Percentiles rank a stretch among this genome's conserved stretches.
Evolutionary conservation across 1,140 invertebrate genomes (phyloP).

Genomic region (honey bee (Apis mellifera)): DNA sequence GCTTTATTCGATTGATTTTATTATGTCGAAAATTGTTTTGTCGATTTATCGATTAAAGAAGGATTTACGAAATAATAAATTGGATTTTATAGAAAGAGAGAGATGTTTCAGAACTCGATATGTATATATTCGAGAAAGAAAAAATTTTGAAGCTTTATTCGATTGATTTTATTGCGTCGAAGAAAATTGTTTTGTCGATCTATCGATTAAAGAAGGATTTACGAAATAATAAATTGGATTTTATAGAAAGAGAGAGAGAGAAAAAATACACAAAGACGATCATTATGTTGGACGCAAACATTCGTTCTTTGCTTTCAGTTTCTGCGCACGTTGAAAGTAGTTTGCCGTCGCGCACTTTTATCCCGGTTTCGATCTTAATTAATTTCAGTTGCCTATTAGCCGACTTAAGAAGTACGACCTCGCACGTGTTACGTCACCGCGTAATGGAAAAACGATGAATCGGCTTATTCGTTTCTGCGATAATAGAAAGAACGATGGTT

Average conservation of each 20-base stretch:
- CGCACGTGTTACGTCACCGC: conserved; percentile 39
- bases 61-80: not conserved
- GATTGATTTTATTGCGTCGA: too few relatives aligned
- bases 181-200: too few relatives aligned
- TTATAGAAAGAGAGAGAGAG: not conserved
- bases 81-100: not conserved
- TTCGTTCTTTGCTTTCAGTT: not conserved
- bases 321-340: not conserved
- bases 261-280: not conserved
- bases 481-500: conserved; percentile 24
- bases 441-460: conserved; percentile 44
- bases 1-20: too few relatives aligned
- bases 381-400: conserved; percentile 61
- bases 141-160: too few relatives aligned
- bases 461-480: conserved; percentile 27
- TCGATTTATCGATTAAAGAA: too few relatives aligned
- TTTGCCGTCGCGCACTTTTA: conserved; percentile 37
- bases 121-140: too few relatives aligned
- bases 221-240: not conserved
- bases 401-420: conserved; percentile 29
- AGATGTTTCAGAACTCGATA: too few relatives aligned
- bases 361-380: conserved; percentile 57
- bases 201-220: too few relatives aligned
- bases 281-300: not conserved
- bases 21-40: too few relatives aligned